Evolutionary conservation across 2,888 invertebrate genomes (phyloP).

Genomic region (Xestobium rufovillosum): DNA sequence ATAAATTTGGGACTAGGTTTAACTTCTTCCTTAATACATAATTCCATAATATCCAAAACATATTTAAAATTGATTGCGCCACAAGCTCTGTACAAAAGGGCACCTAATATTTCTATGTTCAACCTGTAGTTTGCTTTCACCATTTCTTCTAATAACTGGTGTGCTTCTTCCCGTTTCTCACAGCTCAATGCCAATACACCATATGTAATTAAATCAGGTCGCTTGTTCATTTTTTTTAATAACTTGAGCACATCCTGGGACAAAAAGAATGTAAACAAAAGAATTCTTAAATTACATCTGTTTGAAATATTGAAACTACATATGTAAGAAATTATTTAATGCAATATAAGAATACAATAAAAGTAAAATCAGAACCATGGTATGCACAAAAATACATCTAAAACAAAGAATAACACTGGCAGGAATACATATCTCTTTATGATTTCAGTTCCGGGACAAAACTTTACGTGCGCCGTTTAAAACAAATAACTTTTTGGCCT

Average conservation of each 20-base stretch:
- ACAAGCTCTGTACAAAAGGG: slow-evolving; percentile 62
- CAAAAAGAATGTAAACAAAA: slow-evolving; percentile 16
- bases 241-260: slow-evolving; percentile 50
- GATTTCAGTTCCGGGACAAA: too few relatives aligned
- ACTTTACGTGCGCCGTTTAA: too few relatives aligned
- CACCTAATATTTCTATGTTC: slow-evolving; percentile 68
- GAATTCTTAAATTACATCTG: slow-evolving; percentile 2
- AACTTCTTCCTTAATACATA: slow-evolving; percentile 54
- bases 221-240: slow-evolving; percentile 49
- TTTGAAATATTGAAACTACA: neutral
- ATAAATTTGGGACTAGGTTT: slow-evolving; percentile 55
- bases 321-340: too few relatives aligned
- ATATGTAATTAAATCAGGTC: slow-evolving; percentile 75
- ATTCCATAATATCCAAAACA: slow-evolving; percentile 60
- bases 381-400: too few relatives aligned
- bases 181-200: slow-evolving; percentile 80
- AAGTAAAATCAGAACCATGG: too few relatives aligned
- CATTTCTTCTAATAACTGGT: slow-evolving; percentile 64
- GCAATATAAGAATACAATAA: too few relatives aligned
- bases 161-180: slow-evolving; percentile 53
- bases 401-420: too few relatives aligned
- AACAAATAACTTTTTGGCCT: too few relatives aligned
- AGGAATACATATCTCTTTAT: too few relatives aligned
- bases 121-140: slow-evolving; percentile 57
- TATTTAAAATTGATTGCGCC: slow-evolving; percentile 55